Base-by-base conservation (phyloP, 2,888 invertebrate genomes). In the Patella caerulea region DNA sequence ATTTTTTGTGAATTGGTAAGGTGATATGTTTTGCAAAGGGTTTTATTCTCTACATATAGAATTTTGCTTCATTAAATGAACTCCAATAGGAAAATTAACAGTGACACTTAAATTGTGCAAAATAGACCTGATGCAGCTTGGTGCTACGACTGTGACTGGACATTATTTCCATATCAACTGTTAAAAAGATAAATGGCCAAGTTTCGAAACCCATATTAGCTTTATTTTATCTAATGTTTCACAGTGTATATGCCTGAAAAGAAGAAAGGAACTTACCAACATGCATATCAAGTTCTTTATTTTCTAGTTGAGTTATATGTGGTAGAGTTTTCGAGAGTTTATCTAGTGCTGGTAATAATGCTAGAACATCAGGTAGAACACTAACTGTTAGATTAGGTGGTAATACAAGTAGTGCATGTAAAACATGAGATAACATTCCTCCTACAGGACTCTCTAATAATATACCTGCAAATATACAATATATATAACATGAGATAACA, bases 361-460 rank as follows among this genome's bases (percentile, higher is more conserved):
- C 82, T 14, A 92, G 86, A 54, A 92, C 87, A 71, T 91, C 88
- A 76, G 89, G 91, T 3, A 92, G 86, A 19, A 93, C 85, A 1
- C 91, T 91, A 70, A 90, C 87, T 45, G 89, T 87, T 78, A 85
- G 83, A 53, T 84, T 80, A n/a, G 93, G 91, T 1, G 93, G 93
- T 81, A 94, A 91, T 77, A 94, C 88, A 24, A 94, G 89, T 82
- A 94, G 89, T 0, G 94, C 93, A 86, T 93, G 93, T 12, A 94
- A 84, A 34, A 94, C 91, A 86, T 94, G 93, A 52, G 93, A 93
- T 81, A 94, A 86, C 93, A 94, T 94, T 11, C 93, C 92, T 0
- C 94, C 94, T 7, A 93, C 93, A 14, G 94, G 92, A 0, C 94
- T 94, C 80, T 93, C 92, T 83, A 93, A 92, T 78, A 94, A 86